A percentile compares a stretch with the other conserved stretches of the same genome.
phyloP scores from a whole-genome alignment of 2,797 vertebrate genomes.

The Pipistrellus kuhlii region DNA sequence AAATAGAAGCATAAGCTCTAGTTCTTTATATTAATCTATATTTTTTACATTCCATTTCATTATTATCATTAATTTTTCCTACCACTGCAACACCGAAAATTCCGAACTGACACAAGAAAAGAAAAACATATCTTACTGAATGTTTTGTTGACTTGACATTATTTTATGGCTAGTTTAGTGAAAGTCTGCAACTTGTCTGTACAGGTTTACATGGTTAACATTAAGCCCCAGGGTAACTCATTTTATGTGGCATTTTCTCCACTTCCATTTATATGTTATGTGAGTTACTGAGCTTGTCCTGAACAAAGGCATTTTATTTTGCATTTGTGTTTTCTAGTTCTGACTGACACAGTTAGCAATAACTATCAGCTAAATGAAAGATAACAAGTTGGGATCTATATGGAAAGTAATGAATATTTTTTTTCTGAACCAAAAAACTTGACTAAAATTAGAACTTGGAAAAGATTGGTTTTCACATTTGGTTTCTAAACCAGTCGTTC shows the following conservation, averaged over 20 bases:
- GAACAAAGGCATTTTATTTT: constrained; percentile 81
- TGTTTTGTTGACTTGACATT: constrained; percentile 29
- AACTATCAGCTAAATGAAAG: constrained; percentile 49
- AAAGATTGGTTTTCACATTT: background rate
- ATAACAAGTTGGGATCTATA: background rate
- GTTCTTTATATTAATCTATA: constrained; percentile 54
- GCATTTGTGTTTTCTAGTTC: constrained; percentile 80
- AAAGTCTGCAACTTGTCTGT: constrained; percentile 75
- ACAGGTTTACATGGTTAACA: constrained; percentile 59
- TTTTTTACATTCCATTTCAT: constrained; percentile 54
- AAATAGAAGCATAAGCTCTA: constrained; percentile 33
- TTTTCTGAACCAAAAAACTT: constrained; percentile 61
- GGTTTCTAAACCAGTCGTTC: constrained; percentile 38
- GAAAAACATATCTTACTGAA: background rate
- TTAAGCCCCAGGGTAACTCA: constrained; percentile 67
- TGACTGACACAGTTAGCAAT: constrained; percentile 16
- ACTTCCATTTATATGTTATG: constrained; percentile 82
- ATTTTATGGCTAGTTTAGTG: constrained; percentile 27
- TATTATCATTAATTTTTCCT: constrained; percentile 58
- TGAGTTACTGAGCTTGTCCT: constrained; percentile 82
- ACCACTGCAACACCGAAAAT: background rate
- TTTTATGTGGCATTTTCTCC: constrained; percentile 77
- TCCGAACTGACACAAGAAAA: constrained; percentile 44
- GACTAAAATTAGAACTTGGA: constrained; percentile 47
- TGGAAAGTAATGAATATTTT: background rate